Conservation (phyloP, 2,888 invertebrate species). For the Acanthococcus lagerstroemiae region DNA sequence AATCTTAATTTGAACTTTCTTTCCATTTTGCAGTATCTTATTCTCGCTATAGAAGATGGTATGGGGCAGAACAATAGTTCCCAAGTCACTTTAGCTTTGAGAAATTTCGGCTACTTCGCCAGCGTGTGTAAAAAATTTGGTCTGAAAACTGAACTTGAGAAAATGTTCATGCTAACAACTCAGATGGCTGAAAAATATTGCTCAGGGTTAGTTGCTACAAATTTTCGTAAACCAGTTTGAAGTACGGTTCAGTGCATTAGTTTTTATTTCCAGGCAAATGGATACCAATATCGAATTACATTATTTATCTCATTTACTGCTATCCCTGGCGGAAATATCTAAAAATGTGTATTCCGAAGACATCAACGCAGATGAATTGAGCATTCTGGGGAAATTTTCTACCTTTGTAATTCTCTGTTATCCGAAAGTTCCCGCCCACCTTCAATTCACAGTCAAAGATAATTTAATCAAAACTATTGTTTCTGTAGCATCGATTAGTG, state of each 20-base stretch:
- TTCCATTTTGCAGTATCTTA: neutral
- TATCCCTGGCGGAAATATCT: neutral
- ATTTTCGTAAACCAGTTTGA: neutral
- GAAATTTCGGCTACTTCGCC: constrained; percentile 12
- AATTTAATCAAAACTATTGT: constrained; percentile 2
- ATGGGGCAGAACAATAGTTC: neutral
- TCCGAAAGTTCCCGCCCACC: constrained; percentile 7
- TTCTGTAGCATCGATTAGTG: constrained; percentile 1
- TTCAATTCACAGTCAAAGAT: neutral
- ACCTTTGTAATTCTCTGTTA: neutral
- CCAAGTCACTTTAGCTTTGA: constrained; percentile 4
- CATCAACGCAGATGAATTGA: constrained; percentile 4
- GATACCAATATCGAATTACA: neutral
- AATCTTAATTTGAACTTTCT: neutral
- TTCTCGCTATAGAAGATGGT: no score
- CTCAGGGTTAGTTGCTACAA: neutral
- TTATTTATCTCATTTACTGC: neutral
- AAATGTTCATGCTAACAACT: neutral
- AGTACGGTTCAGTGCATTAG: neutral
- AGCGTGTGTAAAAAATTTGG: neutral
- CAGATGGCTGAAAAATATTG: constrained; percentile 8
- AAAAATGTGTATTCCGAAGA: neutral
- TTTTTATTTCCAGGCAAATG: neutral
- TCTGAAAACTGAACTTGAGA: neutral
- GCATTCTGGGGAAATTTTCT: neutral